Percentiles rank a stretch among this genome's conserved stretches.
These are phyloP conservation scores for Muraenolepis orangiensis DNA, from an alignment of 2,797 vertebrate species.

Conservation along the genomic window DNA sequence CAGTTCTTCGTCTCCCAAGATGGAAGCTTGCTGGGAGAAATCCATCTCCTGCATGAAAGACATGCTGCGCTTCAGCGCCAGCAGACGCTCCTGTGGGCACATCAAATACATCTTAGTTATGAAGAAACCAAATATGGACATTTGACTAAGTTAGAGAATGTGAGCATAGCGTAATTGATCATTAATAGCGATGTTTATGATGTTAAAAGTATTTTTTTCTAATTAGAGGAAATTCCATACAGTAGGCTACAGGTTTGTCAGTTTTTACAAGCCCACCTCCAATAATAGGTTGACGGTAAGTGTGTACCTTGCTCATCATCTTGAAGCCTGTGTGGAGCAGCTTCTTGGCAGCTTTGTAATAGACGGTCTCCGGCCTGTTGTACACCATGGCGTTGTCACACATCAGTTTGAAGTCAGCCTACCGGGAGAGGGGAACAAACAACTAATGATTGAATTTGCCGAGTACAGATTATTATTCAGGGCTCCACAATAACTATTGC, in stretches of 20 bases:
- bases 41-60: conserved; percentile 99
- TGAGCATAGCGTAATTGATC: conserved; percentile 22
- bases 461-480: neutral
- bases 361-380: conserved; percentile 96
- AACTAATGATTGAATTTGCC: neutral
- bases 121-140: no score
- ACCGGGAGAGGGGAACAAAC: conserved; percentile 42
- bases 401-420: conserved; percentile 99
- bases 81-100: conserved; percentile 91
- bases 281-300: neutral
- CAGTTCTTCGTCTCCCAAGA: conserved; percentile 91
- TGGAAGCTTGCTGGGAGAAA: conserved; percentile 97
- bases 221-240: neutral
- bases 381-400: conserved; percentile 99
- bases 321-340: conserved; percentile 97
- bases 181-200: conserved; percentile 17
- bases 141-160: conserved; percentile 26
- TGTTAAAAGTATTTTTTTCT: neutral
- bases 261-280: neutral
- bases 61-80: conserved; percentile 99
- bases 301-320: conserved; percentile 99
- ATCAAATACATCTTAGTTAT: no score
- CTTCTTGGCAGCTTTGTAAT: conserved; percentile 98
- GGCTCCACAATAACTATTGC: no score
- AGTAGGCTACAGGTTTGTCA: neutral